Conservation (phyloP, 2,888 invertebrate species). For the Philopedon plagiatum region DNA sequence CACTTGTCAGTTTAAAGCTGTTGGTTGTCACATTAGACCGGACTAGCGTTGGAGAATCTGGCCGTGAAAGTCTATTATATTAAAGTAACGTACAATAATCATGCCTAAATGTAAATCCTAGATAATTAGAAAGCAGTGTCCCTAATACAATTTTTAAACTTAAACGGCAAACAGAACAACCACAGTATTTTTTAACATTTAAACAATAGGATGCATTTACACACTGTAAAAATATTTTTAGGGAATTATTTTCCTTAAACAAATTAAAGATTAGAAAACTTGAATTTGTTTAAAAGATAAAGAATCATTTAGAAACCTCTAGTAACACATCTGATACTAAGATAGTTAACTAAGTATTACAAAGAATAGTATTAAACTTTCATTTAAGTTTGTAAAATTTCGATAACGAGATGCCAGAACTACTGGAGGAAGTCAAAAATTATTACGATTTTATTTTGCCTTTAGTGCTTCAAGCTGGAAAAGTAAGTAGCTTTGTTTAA, state of each 20-base stretch:
- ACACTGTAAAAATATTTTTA: not conserved
- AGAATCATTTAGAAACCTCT: not conserved
- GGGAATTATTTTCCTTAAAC: not conserved
- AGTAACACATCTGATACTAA: not conserved
- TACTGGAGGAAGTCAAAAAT: constrained; percentile 57
- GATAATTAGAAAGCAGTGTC: not conserved
- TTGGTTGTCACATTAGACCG: no score
- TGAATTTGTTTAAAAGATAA: not conserved
- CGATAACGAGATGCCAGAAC: not conserved
- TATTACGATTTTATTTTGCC: constrained; percentile 70
- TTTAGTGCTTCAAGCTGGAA: constrained; percentile 69
- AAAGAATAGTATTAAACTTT: no score
- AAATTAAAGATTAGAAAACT: not conserved
- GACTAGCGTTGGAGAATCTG: no score
- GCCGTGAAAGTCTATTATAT: no score
- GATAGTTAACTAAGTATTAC: no score
- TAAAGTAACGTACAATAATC: not conserved
- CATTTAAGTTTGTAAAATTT: no score
- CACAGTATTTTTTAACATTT: not conserved
- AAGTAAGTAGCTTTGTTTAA: constrained; percentile 67
- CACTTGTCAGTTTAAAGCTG: no score
- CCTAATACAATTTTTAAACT: not conserved
- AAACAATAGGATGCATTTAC: not conserved
- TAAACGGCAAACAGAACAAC: not conserved
- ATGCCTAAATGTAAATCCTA: not conserved